Evolutionary conservation across 2,113 vertebrate genomes (phyloP), one percentile per base, ranked within the genome.

Genomic region (Pangasianodon gigas): DNA sequence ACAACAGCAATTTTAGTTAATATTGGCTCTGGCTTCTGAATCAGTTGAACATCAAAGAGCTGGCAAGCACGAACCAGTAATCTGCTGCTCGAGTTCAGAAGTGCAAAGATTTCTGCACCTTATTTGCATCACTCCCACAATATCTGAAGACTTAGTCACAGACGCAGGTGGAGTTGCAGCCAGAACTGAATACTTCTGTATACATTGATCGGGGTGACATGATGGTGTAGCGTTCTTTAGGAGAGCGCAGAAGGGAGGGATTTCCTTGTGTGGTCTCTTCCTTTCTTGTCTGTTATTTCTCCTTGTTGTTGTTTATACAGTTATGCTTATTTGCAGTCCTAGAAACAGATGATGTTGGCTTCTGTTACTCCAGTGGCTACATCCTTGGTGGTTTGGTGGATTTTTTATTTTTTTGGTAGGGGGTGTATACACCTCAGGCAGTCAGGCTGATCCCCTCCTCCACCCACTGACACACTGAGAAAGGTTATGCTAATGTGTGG

Each of bases 311-410:
- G 91, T 93, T 93, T 92, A 84, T 90, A 90, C 88, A 88, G 89
- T 89, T 86, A 74, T 92, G 92, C 92, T 91, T 93, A 88, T 91
- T 92, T 91, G 90, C 92, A 90, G 88, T 87, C 88, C 79, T 89
- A 90, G 87, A 56, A 89, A 90, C 92, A 92, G 91, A 94, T 92
- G 92, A 65, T 41, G 74, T 88, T 87, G 91, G 88, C 91, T 92
- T 93, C 89, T 94, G 91, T 89, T 90, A 84, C 90, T 74, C 71
- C 84, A 79, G 75, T 74, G 86, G 58, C 86, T 92, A 37, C 46
- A 56, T 71, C 56, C 62, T 69, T 75, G 84, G 71, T 86, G 87
- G 89, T 80, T 80, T 81, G 26, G 58, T 71, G 81, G 3, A 6
- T 52, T 52, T 65, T 85, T 69, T 85, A 65, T 60, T 44, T 69